phyloP scores from a whole-genome alignment of 1,140 invertebrate species.

The Atopsyche davidsoni region DNA sequence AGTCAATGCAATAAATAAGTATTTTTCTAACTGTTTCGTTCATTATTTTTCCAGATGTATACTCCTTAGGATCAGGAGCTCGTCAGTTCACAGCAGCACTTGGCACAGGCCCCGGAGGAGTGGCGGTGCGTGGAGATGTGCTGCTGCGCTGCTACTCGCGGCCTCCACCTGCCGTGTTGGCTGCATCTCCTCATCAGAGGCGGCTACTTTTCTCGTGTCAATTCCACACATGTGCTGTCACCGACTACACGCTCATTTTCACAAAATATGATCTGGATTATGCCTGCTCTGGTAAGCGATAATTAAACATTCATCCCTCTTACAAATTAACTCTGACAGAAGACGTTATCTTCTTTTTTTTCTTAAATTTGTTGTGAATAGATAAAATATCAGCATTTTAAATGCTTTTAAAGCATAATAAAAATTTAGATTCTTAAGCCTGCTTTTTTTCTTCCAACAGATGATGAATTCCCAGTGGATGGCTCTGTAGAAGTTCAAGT shows the following conservation, averaged over 20 bases:
- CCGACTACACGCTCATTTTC: conserved; percentile 76
- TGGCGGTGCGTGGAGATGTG: conserved; percentile 81
- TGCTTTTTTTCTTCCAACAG: conserved; percentile 39
- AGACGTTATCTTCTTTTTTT: no score
- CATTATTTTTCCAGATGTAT: conserved; percentile 51
- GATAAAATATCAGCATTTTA: no score
- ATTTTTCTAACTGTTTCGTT: conserved; percentile 2
- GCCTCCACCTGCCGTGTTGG: conserved; percentile 35
- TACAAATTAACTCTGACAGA: no score
- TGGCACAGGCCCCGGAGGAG: conserved; percentile 52
- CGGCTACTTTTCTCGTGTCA: conserved; percentile 68
- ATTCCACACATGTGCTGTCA: conserved; percentile 89
- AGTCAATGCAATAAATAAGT: no score
- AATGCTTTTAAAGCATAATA: no score
- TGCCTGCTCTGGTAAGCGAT: conserved; percentile 64
- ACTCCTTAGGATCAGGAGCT: conserved; percentile 59
- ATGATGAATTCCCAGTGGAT: conserved; percentile 61
- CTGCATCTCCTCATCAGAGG: conserved; percentile 32
- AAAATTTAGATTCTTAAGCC: no score
- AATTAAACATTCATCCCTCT: no score
- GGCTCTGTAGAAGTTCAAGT: conserved; percentile 77
- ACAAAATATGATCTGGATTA: conserved; percentile 80
- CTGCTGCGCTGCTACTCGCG: conserved; percentile 85
- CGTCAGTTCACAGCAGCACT: conserved; percentile 66
- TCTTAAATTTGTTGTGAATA: no score